A percentile compares a stretch with the other conserved stretches of the same genome.
Evolutionary conservation across 2,113 vertebrate genomes (phyloP).

Genomic region (Podarcis muralis): DNA sequence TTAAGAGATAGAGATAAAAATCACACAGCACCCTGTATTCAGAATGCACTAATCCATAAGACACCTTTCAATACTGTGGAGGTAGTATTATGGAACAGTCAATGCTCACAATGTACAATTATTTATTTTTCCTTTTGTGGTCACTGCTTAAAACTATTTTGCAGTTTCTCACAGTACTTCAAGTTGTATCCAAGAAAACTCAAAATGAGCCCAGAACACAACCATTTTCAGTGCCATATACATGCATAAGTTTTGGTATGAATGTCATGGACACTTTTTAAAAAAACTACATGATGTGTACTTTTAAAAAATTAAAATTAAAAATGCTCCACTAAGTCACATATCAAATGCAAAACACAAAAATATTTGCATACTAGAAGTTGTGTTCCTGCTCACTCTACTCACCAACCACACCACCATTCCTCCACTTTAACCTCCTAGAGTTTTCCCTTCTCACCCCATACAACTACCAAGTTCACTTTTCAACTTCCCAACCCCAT

Average conservation of each 20-base stretch:
- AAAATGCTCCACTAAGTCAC: background rate
- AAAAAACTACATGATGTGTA: background rate
- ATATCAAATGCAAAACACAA: background rate
- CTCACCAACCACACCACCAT: too few species aligned
- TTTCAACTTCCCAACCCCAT: too few species aligned
- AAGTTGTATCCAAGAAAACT: background rate
- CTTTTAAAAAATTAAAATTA: background rate
- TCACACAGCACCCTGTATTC: background rate
- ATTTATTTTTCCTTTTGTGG: background rate
- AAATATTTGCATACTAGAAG: too few species aligned
- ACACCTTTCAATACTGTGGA: background rate
- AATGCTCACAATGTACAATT: background rate
- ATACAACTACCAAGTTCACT: too few species aligned
- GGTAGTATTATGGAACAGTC: background rate
- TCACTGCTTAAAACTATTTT: background rate
- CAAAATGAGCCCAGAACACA: background rate
- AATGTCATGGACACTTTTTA: background rate
- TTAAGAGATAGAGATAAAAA: constrained; percentile 7
- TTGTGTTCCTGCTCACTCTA: too few species aligned
- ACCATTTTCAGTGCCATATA: background rate
- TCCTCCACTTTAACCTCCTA: too few species aligned
- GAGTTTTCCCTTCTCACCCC: too few species aligned
- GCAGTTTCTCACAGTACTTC: background rate
- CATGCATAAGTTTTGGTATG: background rate
- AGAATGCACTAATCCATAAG: background rate